phyloP scores from a whole-genome alignment of 2,113 vertebrate species.

The Anhinga rufa region DNA sequence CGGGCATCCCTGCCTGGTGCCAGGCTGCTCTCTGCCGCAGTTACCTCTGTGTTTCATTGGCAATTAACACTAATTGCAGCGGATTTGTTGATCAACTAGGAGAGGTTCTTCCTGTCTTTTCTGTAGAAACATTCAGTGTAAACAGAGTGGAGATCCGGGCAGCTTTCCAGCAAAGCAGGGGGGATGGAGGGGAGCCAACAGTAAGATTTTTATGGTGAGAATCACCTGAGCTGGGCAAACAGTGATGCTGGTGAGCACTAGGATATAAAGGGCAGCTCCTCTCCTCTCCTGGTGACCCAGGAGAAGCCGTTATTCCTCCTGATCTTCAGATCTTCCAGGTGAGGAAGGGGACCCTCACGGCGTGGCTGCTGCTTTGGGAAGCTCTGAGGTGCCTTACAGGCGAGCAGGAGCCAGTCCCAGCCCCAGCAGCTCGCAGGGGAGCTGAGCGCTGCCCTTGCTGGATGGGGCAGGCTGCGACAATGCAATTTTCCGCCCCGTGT shows the following conservation, averaged over 20 bases:
- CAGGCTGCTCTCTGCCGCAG: background rate
- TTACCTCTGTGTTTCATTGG: background rate
- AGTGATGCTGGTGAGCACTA: background rate
- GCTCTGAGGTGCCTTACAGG: background rate
- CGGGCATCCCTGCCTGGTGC: background rate
- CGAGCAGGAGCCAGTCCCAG: background rate
- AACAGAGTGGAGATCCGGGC: background rate
- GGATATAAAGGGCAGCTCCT: slow-evolving; percentile 28
- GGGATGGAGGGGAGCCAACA: background rate
- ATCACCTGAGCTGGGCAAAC: slow-evolving; percentile 39
- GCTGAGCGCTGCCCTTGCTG: background rate
- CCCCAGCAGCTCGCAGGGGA: background rate
- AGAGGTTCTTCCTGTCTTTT: slow-evolving; percentile 44
- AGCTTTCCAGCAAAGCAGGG: background rate
- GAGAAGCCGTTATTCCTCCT: background rate
- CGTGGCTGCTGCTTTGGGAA: background rate
- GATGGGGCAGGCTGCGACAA: background rate
- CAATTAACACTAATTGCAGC: background rate
- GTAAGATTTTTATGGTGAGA: slow-evolving; percentile 1
- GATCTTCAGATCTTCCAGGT: background rate
- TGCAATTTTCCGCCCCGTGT: background rate
- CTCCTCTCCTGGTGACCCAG: rapidly evolving
- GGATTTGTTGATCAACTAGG: slow-evolving; percentile 47
- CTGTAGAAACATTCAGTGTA: background rate
- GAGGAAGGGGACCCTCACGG: background rate